Evolutionary conservation across 2,888 invertebrate species (phyloP), one percentile per base, ranked within the genome.

Genomic region (Drosophila lacicola): DNA sequence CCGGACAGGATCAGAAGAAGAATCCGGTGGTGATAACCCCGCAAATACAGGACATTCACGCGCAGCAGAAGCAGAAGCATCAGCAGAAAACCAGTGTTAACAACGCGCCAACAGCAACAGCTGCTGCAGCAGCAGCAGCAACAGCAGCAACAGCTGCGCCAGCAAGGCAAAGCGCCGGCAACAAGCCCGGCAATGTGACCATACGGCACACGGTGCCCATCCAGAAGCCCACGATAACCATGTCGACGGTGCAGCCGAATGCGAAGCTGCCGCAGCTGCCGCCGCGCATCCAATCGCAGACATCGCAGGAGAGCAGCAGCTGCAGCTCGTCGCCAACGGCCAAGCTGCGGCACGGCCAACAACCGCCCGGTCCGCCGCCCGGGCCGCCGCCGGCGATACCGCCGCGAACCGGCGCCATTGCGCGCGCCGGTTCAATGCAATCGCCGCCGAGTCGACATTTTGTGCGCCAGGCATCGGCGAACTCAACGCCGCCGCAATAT

Each of bases 1-100:
- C 99, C 62, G 98, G 97, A 0, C 95, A 96, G 80, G 96, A 96
- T 84, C 96, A 96, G 90, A 94, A 95, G 91, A 94, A 94, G 85
- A 90, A 91, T 71, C 92, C 90, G 1, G 90, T 91, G 13, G 91
- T 92, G 2, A 91, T 91, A 46, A 91, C 91, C 8, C 92, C 91
- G 3, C 91, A 91, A 63, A 91, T 91, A n/a, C 91, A 91, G 79
- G 91, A 91, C 57, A 91, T 92, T 47, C 92, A 92, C 14, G 90
- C 91, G 1, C 90, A 91, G 51, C 92, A 92, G 29, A 92, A 92
- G 39, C 91, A 86, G 44, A 78, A 91, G 39, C 89, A 86, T 4
- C 88, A 89, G 6, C 61, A 80, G 29, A 68, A 81, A 9, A 25
- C 53, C 45, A 14, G 9, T n/a, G 8, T 8, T 8, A 50, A 2